These are phyloP conservation scores for Microplitis manilae DNA, from an alignment of 2,888 invertebrate species.

Conservation along the genomic window DNA sequence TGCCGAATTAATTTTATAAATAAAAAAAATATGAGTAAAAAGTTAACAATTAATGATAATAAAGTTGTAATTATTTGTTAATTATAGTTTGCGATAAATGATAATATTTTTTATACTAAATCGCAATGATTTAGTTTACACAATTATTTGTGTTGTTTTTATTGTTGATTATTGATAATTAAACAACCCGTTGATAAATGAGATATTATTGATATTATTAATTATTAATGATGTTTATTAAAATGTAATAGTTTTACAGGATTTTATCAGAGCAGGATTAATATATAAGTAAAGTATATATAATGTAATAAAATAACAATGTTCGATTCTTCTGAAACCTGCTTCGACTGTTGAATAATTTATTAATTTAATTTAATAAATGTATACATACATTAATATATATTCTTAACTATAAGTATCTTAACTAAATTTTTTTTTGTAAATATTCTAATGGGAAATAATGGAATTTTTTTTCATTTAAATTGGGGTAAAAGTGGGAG, in stretches of 20 bases:
- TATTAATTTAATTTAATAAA: constrained; percentile 19
- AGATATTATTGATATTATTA: background rate
- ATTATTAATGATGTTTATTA: constrained; percentile 3
- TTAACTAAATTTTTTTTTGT: no score
- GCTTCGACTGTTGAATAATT: constrained; percentile 42
- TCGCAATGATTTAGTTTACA: background rate
- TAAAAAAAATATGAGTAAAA: background rate
- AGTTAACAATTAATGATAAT: background rate
- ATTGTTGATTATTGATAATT: constrained; percentile 1
- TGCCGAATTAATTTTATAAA: background rate
- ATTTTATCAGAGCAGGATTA: constrained; percentile 12
- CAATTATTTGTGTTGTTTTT: background rate
- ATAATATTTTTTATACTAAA: background rate
- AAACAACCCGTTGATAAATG: background rate
- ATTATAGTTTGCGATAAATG: background rate
- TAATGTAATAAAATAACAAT: constrained; percentile 38
- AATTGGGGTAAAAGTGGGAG: no score
- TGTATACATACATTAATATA: constrained; percentile 20
- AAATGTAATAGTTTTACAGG: background rate
- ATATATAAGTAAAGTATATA: constrained; percentile 11
- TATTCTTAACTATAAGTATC: no score
- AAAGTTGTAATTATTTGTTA: background rate
- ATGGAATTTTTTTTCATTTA: no score
- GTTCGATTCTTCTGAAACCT: constrained; percentile 23
- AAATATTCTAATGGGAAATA: no score